Conservation (phyloP, 2,113 vertebrate species). For the Okapia johnstoni region DNA sequence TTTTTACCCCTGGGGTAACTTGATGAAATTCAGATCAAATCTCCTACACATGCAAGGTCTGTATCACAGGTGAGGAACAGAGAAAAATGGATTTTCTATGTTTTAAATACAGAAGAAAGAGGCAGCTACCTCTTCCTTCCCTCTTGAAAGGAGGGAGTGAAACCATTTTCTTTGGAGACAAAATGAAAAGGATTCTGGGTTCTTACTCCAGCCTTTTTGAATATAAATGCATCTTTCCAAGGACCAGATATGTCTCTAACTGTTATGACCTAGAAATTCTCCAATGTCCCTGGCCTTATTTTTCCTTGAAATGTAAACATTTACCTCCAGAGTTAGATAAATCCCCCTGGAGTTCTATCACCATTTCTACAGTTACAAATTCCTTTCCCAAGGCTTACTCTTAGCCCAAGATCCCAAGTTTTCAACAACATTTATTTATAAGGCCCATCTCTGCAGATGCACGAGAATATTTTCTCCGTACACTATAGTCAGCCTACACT, state of each 20-base stretch:
- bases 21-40: background rate
- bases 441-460: background rate
- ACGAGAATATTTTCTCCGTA: background rate
- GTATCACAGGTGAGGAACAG: background rate
- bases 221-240: constrained; percentile 13
- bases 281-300: background rate
- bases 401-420: background rate
- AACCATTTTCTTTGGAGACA: background rate
- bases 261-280: constrained; percentile 27
- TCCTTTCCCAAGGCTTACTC: background rate
- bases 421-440: background rate
- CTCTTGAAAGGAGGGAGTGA: background rate
- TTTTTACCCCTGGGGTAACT: background rate
- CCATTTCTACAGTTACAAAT: background rate
- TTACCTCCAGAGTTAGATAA: background rate
- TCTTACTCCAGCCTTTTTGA: background rate
- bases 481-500: background rate
- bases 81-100: background rate
- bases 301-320: constrained; percentile 39
- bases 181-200: background rate
- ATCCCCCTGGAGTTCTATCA: background rate
- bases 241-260: background rate
- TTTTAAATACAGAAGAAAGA: background rate
- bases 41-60: background rate
- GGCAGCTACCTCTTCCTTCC: background rate